Base-by-base conservation (phyloP, 1,140 invertebrate genomes). In the Zaprionus davidi region DNA sequence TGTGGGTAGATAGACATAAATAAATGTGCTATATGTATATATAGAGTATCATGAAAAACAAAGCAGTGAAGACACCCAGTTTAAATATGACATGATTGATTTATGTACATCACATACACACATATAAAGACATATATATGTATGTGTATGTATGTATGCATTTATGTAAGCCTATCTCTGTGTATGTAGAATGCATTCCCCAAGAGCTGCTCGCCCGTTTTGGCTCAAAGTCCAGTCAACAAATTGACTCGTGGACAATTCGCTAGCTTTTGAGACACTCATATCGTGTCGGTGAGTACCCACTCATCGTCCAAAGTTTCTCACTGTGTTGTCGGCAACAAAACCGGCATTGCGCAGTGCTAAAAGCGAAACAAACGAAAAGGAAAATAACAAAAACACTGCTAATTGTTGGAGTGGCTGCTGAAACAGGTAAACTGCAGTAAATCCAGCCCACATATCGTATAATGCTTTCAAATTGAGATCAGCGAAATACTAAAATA, bases 251-350 rank as follows among this genome's bases (percentile, higher is more conserved):
- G 66, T 70, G 66, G 66, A 22, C 66, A 74, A 36, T 69, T 73
- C 24, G 64, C 41, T 26, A 74, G 26, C 49, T 60, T 38, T 38
- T 12, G 41, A 70, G 41, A 31, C 31, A 74, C 38, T 63, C 46
- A 60, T 68, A 65, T 63, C 22, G 31, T 31, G n/a, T 24, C 41
- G 34, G 26, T n/a, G 26, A 41, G 58, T 38, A 58, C 51, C 70
- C 72, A 75, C 51, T 75, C 72, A 75, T 71, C 67, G 59, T 24
- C 31, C 72, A 75, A 71, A 71, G 72, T 70, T 58, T 58, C 51
- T 70, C 53, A 41, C 41, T 36, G n/a, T 24, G 36, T 28, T 69
- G 62, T 17, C 44, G 70, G 57, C 11, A 75, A 64, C 20, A 28
- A 76, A 71, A 65, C 68, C 69, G 73, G 73, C 59, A 64, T 71